Base-by-base conservation (phyloP, 2,113 vertebrate species). In the Eulemur rufifrons region DNA sequence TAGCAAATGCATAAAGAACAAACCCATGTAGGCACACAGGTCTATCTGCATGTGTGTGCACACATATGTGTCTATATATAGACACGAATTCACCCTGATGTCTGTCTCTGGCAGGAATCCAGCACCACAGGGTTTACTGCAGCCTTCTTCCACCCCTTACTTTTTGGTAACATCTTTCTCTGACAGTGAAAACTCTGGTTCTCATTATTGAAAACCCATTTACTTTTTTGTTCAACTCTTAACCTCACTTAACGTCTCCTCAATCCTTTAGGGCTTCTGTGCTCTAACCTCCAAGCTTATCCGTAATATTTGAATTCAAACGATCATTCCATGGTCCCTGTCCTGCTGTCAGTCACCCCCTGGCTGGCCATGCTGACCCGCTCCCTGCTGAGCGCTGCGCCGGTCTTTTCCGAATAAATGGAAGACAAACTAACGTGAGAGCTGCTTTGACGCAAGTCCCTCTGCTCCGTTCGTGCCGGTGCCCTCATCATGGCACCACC, bases 151-250 rank as follows among this genome's bases (percentile, higher is more conserved):
- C 18, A 18, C 6, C 3, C 56, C 17, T 47, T 52, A 3, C 42
- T 78, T 84, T 50, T 1, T 63, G 34, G 45, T 13, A 61, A 56
- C 32, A 4, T 88, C 61, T 89, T 95, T 93, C 47, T 63, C 73
- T 77, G 71, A 71, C 17, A 15, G 20, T 86, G 21, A 20, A 32
- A 83, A 94, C 59, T 94, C 34, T 74, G 42, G 3, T 27, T 88
- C 18, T 8, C 50, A 59, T 68, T 56, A 74, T 69, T 92, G 82
- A 71, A 97, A 96, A 74, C 50, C 45, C 74, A 73, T 83, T 88
- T 94, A 50, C 52, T 78, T 89, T 78, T 92, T 82, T 90, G 76
- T 52, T 90, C 32, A 61, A n/a, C n/a, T 93, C 81, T 76, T 69
- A 64, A 69, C 74, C 21, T 95, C 37, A 69, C 64, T 56, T 66